Conservation (phyloP, 2,888 invertebrate species). For the Byasa hedistus region DNA sequence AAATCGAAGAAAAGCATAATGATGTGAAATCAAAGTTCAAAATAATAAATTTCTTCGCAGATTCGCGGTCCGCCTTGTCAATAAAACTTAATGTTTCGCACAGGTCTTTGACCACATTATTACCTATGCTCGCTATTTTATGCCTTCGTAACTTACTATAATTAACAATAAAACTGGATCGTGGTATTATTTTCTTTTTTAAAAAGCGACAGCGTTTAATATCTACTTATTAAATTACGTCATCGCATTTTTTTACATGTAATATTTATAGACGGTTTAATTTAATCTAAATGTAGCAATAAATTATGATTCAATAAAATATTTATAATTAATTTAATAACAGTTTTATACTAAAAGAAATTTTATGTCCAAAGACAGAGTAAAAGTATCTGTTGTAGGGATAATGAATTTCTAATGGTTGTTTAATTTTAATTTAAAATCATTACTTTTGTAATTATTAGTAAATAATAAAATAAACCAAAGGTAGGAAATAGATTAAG, state of each 20-base stretch:
- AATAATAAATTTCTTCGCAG: not conserved
- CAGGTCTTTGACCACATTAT: slow-evolving; percentile 23
- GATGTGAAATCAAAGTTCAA: not conserved
- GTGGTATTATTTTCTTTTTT: slow-evolving; percentile 15
- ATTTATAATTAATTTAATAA: too few species aligned
- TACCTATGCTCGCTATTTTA: slow-evolving; percentile 1
- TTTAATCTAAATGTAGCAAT: too few species aligned
- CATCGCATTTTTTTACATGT: not conserved
- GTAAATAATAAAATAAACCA: too few species aligned
- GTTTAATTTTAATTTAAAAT: too few species aligned
- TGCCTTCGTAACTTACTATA: slow-evolving; percentile 3
- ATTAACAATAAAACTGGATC: slow-evolving; percentile 14
- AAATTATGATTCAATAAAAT: too few species aligned
- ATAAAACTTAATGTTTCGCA: slow-evolving; percentile 16
- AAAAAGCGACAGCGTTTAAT: not conserved
- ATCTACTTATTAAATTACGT: not conserved
- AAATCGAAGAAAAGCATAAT: not conserved
- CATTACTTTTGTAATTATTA: too few species aligned
- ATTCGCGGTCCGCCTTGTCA: slow-evolving; percentile 11
- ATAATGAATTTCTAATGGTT: too few species aligned
- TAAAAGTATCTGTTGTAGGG: too few species aligned
- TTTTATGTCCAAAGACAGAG: too few species aligned
- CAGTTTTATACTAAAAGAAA: too few species aligned
- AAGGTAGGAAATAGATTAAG: too few species aligned
- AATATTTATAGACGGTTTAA: too few species aligned